phyloP scores from a whole-genome alignment of 2,113 vertebrate species.

The Vicugna pacos region DNA sequence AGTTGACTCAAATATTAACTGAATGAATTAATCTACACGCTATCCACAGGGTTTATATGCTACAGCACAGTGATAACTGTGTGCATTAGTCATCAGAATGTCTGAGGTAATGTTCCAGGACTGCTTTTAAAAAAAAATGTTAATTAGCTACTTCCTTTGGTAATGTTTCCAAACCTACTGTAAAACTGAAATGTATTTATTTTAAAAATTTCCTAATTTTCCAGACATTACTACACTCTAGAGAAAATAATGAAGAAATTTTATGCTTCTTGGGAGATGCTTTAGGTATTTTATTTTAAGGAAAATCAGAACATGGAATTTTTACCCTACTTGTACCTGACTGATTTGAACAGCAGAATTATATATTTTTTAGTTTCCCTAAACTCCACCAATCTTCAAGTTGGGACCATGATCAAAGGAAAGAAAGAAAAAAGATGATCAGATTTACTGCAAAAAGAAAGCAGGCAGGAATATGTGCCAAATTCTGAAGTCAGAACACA shows the following conservation, averaged over 20 bases:
- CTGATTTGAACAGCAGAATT: background rate
- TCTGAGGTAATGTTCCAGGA: background rate
- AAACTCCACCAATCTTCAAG: background rate
- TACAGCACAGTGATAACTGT: background rate
- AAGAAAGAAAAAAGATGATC: background rate
- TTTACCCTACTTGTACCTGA: background rate
- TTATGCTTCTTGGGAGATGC: background rate
- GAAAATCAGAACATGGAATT: constrained; percentile 24
- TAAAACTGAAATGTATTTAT: background rate
- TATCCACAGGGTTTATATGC: background rate
- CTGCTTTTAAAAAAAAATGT: background rate
- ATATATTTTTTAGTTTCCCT: background rate
- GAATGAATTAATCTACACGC: background rate
- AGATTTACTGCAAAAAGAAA: background rate
- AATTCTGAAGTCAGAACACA: background rate
- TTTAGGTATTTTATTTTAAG: constrained; percentile 8
- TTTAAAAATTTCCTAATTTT: background rate
- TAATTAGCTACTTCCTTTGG: background rate
- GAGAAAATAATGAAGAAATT: constrained; percentile 17
- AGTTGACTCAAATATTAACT: background rate
- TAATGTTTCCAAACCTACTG: background rate
- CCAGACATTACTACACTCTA: background rate
- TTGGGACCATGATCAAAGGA: background rate
- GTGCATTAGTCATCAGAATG: background rate
- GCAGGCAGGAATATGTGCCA: background rate